Percentiles rank a stretch among this genome's conserved stretches.
Evolutionary conservation across 2,797 vertebrate genomes (phyloP).

Genomic region (Taeniopygia guttata): DNA sequence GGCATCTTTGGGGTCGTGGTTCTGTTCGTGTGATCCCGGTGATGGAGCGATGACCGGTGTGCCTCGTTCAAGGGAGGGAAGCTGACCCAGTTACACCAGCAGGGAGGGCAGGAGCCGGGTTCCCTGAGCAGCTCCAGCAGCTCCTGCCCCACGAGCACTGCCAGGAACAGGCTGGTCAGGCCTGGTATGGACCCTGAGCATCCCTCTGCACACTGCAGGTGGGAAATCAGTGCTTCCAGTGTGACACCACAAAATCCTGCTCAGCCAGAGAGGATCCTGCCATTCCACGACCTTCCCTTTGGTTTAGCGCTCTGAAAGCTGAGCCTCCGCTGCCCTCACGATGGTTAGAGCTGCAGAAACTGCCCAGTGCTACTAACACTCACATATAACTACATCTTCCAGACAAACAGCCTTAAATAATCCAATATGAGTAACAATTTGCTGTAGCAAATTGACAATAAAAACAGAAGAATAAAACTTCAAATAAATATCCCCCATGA

Average conservation of each 20-base stretch:
- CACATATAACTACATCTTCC: neutral
- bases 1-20: neutral
- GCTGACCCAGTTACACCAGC: neutral
- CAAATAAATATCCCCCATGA: neutral
- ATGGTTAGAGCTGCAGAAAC: neutral
- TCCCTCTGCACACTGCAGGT: neutral
- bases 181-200: neutral
- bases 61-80: neutral
- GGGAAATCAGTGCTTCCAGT: neutral
- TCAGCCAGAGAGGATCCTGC: neutral
- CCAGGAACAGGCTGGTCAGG: neutral
- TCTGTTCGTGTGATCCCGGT: accelerated
- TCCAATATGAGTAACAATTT: neutral
- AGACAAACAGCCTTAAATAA: neutral
- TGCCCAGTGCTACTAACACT: neutral
- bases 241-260: neutral
- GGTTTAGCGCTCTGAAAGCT: neutral
- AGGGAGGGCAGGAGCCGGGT: accelerated
- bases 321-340: neutral
- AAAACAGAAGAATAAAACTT: neutral
- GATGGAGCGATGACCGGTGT: neutral
- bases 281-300: neutral
- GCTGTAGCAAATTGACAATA: neutral
- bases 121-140: neutral
- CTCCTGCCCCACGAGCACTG: accelerated